Evolutionary conservation across 2,888 invertebrate genomes (phyloP).

Genomic region (Mythimna pallens): DNA sequence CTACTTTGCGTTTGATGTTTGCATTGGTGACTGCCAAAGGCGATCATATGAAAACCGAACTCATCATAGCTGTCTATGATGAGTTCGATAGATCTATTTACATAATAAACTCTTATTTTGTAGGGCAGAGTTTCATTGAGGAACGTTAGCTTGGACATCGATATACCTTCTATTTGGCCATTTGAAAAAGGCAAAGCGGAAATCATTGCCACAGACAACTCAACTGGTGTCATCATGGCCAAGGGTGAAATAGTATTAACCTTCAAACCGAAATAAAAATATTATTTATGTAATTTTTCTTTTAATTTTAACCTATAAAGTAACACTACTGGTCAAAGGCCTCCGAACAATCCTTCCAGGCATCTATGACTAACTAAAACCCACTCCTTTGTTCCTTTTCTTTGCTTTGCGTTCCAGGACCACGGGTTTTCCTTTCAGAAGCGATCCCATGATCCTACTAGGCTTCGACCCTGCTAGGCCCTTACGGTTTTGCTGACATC

Average conservation of each 20-base stretch:
- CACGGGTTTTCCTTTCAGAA: too few relatives aligned
- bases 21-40: background rate
- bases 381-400: too few relatives aligned
- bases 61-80: background rate
- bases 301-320: too few relatives aligned
- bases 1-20: too few relatives aligned
- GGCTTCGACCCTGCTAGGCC: too few relatives aligned
- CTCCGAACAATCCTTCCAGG: too few relatives aligned
- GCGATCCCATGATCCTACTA: too few relatives aligned
- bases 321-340: too few relatives aligned
- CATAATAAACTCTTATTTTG: conserved; percentile 19
- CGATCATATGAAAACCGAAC: background rate
- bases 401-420: too few relatives aligned
- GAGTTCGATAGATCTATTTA: background rate
- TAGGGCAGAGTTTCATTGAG: conserved; percentile 45
- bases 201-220: conserved; percentile 5
- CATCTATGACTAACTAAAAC: too few relatives aligned
- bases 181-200: conserved; percentile 52
- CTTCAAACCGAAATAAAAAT: conserved; percentile 29
- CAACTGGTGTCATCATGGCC: conserved; percentile 8
- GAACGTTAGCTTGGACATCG: conserved; percentile 42
- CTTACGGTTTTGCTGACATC: too few relatives aligned
- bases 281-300: too few relatives aligned
- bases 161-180: conserved; percentile 52
- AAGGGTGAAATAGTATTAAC: conserved; percentile 22